A percentile compares a stretch with the other conserved stretches of the same genome.
These are phyloP conservation scores for Podabrus alpinus DNA, from an alignment of 2,888 invertebrate genomes.

Conservation along the genomic window DNA sequence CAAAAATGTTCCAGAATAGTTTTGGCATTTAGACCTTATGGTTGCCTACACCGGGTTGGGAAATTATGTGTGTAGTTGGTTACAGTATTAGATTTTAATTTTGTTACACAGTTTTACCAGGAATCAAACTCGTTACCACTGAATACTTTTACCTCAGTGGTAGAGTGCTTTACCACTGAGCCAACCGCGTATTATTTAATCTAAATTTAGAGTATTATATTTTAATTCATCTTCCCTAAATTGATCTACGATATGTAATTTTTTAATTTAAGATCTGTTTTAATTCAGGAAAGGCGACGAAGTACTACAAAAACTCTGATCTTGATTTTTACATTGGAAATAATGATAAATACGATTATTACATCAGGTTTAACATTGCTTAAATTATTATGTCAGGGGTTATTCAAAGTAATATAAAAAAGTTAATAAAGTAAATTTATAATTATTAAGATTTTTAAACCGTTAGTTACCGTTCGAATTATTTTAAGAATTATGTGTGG, in stretches of 20 bases:
- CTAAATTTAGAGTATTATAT: background rate
- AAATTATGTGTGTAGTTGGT: no score
- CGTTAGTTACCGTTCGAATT: no score
- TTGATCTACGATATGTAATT: background rate
- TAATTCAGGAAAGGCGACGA: background rate
- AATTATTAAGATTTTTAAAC: background rate
- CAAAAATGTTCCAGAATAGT: no score
- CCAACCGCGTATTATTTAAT: background rate
- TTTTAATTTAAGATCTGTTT: background rate
- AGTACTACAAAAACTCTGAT: background rate
- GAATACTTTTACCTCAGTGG: no score
- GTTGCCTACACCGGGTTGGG: no score
- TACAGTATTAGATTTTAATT: no score
- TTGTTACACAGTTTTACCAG: no score
- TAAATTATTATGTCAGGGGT: no score
- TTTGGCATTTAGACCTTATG: no score
- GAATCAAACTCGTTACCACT: no score
- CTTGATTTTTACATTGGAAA: background rate
- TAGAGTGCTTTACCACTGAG: no score
- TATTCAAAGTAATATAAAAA: background rate
- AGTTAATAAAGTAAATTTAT: background rate
- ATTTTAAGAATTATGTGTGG: background rate
- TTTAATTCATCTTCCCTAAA: background rate
- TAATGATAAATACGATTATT: background rate
- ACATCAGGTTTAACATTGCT: background rate